Percentiles rank a stretch among this genome's conserved stretches.
Conservation (phyloP, 2,888 invertebrate species). For the Gymnoscelis rufifasciata region DNA sequence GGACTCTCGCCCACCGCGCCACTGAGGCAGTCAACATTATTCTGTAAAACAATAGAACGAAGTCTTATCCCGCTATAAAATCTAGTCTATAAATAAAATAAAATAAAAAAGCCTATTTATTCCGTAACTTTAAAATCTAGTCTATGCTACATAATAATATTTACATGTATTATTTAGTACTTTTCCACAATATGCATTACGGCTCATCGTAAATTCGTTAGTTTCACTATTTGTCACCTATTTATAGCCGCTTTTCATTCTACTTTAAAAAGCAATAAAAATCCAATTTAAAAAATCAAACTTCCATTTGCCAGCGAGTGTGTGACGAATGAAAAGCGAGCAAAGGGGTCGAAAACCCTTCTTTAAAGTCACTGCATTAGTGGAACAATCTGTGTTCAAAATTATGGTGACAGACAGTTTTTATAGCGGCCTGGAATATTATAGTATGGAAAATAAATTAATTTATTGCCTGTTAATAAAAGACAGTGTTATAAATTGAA, state of each 20-base stretch:
- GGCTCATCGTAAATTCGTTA: too few relatives aligned
- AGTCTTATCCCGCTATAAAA: too few relatives aligned
- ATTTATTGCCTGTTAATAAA: constrained; percentile 67
- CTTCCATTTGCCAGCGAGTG: constrained; percentile 70
- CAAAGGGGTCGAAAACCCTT: constrained; percentile 65
- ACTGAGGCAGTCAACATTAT: too few relatives aligned
- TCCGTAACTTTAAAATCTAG: too few relatives aligned
- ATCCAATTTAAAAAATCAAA: constrained; percentile 73
- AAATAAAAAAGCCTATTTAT: too few relatives aligned
- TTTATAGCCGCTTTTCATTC: constrained; percentile 43
- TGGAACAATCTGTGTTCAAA: constrained; percentile 73
- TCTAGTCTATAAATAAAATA: too few relatives aligned
- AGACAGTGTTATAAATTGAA: constrained; percentile 52
- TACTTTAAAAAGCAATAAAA: constrained; percentile 60
- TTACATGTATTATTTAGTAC: too few relatives aligned
- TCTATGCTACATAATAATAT: too few relatives aligned
- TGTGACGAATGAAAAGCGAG: constrained; percentile 69
- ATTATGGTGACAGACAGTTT: constrained; percentile 71
- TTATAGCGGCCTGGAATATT: constrained; percentile 60
- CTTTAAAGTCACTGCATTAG: constrained; percentile 58
- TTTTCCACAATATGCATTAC: too few relatives aligned
- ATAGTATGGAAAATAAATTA: constrained; percentile 63
- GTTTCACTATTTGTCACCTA: neutral
- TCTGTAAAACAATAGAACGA: too few relatives aligned
- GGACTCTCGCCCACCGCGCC: too few relatives aligned